phyloP scores from a whole-genome alignment of 2,888 invertebrate species.

The Thymelicus sylvestris region DNA sequence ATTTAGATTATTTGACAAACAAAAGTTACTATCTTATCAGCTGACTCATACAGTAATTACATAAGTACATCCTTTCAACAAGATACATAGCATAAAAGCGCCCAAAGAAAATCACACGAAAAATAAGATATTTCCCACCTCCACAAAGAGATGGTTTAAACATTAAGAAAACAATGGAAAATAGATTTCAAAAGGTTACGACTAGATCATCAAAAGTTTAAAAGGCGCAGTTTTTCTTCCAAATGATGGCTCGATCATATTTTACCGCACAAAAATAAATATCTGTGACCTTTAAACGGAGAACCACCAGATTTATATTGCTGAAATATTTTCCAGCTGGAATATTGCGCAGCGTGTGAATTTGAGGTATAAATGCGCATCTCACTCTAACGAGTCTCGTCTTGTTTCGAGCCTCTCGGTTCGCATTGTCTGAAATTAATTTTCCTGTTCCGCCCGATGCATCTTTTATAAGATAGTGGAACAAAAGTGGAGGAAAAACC shows the following conservation, averaged over 20 bases:
- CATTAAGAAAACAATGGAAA: too few relatives aligned
- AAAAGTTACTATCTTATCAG: too few relatives aligned
- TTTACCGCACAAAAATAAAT: not conserved
- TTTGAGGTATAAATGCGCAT: conserved; percentile 26
- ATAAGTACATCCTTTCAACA: too few relatives aligned
- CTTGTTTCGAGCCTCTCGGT: conserved; percentile 55
- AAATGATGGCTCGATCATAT: not conserved
- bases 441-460: conserved; percentile 77
- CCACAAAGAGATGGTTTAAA: too few relatives aligned
- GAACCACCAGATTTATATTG: conserved; percentile 1
- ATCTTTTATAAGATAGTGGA: conserved; percentile 78
- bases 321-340: conserved; percentile 25
- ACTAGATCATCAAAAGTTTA: not conserved
- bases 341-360: conserved; percentile 33
- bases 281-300: not conserved
- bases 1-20: too few relatives aligned
- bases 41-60: too few relatives aligned
- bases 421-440: conserved; percentile 77
- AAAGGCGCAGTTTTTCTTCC: not conserved
- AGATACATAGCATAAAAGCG: too few relatives aligned
- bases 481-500: conserved; percentile 63
- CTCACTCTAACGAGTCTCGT: conserved; percentile 43
- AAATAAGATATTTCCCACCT: too few relatives aligned
- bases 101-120: too few relatives aligned
- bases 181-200: too few relatives aligned